Conservation (phyloP, 2,888 invertebrate genomes). For the Sphecodes monilicornis region DNA sequence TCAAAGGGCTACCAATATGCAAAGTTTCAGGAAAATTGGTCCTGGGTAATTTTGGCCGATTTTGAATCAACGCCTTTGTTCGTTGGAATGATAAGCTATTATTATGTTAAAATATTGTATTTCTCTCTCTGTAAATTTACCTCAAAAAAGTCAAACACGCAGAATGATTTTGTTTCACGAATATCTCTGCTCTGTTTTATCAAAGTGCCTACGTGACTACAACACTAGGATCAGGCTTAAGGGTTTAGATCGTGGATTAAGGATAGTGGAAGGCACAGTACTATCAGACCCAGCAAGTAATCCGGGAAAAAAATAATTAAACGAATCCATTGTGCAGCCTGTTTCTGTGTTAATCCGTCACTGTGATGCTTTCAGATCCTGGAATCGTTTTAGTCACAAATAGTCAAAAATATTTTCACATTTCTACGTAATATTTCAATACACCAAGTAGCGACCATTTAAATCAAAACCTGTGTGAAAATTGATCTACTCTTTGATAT, state of each 20-base stretch:
- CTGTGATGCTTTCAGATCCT: background rate
- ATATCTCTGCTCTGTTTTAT: conserved; percentile 21
- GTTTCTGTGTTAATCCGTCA: background rate
- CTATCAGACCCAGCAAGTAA: conserved; percentile 10
- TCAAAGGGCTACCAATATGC: no score
- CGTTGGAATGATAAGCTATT: background rate
- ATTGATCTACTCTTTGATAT: no score
- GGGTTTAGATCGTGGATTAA: conserved; percentile 42
- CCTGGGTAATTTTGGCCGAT: no score
- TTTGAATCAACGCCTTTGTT: no score
- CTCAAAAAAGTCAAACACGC: conserved; percentile 10
- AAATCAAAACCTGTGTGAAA: no score
- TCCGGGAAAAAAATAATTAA: conserved; percentile 25
- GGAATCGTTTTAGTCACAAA: background rate
- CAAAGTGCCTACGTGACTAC: conserved; percentile 48
- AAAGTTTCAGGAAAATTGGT: no score
- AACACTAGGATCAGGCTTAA: conserved; percentile 44
- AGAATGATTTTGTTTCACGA: conserved; percentile 28
- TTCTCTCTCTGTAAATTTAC: background rate
- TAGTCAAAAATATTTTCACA: background rate
- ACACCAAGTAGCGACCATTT: no score
- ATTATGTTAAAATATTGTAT: background rate
- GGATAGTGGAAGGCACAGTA: conserved; percentile 19
- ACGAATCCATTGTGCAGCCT: conserved; percentile 3
- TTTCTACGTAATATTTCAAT: background rate